Conservation (phyloP, 2,113 vertebrate genomes). For the Mobula hypostoma region DNA sequence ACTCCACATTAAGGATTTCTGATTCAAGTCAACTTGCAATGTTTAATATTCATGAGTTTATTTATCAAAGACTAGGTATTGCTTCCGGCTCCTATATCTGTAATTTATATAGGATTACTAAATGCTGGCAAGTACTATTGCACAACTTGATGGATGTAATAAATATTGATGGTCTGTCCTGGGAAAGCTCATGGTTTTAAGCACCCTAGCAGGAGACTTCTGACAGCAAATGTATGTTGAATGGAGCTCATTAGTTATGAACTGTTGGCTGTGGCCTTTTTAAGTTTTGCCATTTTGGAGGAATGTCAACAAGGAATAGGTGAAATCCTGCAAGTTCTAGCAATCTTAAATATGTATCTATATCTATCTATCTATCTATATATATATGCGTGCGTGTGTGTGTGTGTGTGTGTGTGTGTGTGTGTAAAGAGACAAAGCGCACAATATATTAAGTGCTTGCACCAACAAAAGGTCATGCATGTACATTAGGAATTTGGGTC, state of each 20-base stretch:
- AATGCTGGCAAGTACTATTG: not conserved
- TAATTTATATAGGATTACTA: not conserved
- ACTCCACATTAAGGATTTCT: not conserved
- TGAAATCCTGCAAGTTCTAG: not conserved
- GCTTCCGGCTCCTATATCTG: not conserved
- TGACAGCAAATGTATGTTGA: not conserved
- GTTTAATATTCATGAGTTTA: slow-evolving; percentile 23
- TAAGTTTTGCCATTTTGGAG: not conserved
- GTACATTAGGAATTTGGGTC: not conserved
- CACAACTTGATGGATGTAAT: slow-evolving; percentile 1
- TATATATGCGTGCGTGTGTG: not conserved
- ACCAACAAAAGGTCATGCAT: not conserved
- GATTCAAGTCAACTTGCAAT: not conserved
- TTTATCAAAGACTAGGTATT: not conserved
- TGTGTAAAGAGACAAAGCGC: not conserved
- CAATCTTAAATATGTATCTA: not conserved
- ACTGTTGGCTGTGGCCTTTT: not conserved
- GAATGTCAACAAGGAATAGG: not conserved
- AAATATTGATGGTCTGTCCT: slow-evolving; percentile 12
- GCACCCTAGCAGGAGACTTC: not conserved
- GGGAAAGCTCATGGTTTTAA: not conserved
- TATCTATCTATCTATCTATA: too few relatives aligned
- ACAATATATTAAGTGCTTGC: not conserved
- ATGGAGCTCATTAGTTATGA: not conserved
- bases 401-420: not conserved